A percentile compares a stretch with the other conserved stretches of the same genome.
Conservation (phyloP, 2,113 vertebrate genomes). For the Casuarius casuarius region DNA sequence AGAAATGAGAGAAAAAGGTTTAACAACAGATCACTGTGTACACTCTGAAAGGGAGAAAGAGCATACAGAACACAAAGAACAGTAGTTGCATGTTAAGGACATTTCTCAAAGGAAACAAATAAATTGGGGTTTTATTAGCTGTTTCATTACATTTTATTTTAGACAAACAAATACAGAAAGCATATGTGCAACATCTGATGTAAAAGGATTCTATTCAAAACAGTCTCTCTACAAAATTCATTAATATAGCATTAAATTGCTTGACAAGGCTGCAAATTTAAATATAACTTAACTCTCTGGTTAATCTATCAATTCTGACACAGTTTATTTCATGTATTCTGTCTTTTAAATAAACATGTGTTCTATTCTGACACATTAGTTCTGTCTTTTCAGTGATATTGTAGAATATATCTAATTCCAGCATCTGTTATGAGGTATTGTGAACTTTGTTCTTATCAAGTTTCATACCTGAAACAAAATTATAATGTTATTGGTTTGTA, state of each 20-base stretch:
- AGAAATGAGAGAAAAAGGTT: conserved; percentile 47
- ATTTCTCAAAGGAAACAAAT: conserved; percentile 74
- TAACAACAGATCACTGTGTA: neutral
- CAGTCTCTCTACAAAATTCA: conserved; percentile 70
- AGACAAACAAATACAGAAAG: conserved; percentile 76
- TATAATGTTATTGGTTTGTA: neutral
- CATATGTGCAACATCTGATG: conserved; percentile 74
- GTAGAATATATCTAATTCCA: neutral
- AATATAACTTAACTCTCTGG: conserved; percentile 69
- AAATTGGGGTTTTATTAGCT: conserved; percentile 80
- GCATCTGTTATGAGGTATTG: conserved; percentile 22
- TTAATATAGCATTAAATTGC: conserved; percentile 72
- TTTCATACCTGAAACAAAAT: conserved; percentile 42
- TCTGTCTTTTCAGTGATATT: conserved; percentile 49
- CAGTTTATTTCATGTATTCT: conserved; percentile 65
- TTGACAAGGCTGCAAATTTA: conserved; percentile 73
- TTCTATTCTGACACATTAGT: conserved; percentile 53
- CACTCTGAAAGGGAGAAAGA: conserved; percentile 63
- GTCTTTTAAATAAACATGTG: conserved; percentile 67
- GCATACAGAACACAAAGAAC: conserved; percentile 63
- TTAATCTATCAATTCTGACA: conserved; percentile 72
- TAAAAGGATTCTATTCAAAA: conserved; percentile 75
- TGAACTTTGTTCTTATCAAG: conserved; percentile 15
- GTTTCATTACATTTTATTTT: conserved; percentile 82
- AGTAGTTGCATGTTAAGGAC: conserved; percentile 49